Conservation (phyloP, 2,888 invertebrate species). For the Barypeithes pellucidus region DNA sequence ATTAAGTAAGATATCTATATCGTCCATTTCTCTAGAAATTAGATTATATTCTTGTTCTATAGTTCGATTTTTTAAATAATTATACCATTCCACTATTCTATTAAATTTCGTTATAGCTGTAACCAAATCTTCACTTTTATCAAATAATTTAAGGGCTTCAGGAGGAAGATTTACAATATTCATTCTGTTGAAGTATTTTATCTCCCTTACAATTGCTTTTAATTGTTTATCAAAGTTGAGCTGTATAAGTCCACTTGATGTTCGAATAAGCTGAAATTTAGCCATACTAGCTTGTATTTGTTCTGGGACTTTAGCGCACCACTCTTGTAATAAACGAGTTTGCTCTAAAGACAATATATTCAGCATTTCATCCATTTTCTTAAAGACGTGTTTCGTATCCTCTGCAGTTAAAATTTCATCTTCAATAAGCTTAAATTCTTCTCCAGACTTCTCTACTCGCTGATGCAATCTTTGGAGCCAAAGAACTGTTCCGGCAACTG, state of each 20-base stretch:
- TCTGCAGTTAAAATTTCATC: conserved; percentile 77
- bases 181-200: conserved; percentile 77
- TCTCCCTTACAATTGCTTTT: conserved; percentile 79
- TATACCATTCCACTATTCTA: conserved; percentile 87
- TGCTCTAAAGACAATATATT: conserved; percentile 78
- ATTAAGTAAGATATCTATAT: conserved; percentile 82
- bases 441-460: conserved; percentile 75
- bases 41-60: conserved; percentile 85
- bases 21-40: conserved; percentile 82
- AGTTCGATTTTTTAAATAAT: conserved; percentile 82
- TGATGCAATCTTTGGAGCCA: conserved; percentile 80
- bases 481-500: conserved; percentile 80
- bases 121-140: conserved; percentile 80
- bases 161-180: conserved; percentile 76
- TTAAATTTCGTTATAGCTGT: conserved; percentile 67
- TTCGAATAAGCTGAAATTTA: conserved; percentile 76
- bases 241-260: conserved; percentile 70
- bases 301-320: conserved; percentile 79
- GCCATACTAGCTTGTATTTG: conserved; percentile 77
- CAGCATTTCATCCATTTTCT: conserved; percentile 80
- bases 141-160: conserved; percentile 78
- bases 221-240: conserved; percentile 83
- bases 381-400: conserved; percentile 72
- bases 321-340: conserved; percentile 77
- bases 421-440: conserved; percentile 77